Conservation (phyloP, 2,888 invertebrate species). For the Melinopterus prodromus region DNA sequence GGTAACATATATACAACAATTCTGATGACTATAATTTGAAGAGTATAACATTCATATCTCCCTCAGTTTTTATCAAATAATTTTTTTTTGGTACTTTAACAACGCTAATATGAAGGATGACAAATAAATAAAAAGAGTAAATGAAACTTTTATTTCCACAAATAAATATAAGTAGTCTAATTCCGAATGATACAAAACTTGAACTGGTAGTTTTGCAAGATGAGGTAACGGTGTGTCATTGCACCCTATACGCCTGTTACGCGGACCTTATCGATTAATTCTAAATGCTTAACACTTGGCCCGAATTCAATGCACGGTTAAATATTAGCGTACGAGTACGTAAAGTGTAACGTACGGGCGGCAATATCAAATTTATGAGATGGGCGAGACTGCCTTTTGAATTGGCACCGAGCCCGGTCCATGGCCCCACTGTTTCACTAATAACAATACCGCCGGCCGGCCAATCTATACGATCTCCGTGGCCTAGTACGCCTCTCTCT, state of each 20-base stretch:
- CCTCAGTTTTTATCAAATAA: no score
- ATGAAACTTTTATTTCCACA: no score
- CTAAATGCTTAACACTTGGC: neutral
- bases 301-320: neutral
- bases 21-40: no score
- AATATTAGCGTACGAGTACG: neutral
- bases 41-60: no score
- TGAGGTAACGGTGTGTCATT: neutral
- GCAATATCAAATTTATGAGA: neutral
- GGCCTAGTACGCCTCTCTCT: neutral
- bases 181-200: neutral
- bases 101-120: no score
- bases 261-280: neutral
- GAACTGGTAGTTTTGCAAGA: neutral
- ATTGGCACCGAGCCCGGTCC: neutral
- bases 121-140: no score
- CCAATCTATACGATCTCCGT: neutral
- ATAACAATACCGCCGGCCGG: neutral
- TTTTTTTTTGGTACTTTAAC: no score
- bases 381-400: neutral
- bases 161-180: no score
- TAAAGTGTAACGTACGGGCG: neutral
- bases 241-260: neutral
- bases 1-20: no score
- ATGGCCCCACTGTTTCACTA: neutral